Evolutionary conservation across 2,888 invertebrate genomes (phyloP).

Genomic region (Chorisops tibialis): DNA sequence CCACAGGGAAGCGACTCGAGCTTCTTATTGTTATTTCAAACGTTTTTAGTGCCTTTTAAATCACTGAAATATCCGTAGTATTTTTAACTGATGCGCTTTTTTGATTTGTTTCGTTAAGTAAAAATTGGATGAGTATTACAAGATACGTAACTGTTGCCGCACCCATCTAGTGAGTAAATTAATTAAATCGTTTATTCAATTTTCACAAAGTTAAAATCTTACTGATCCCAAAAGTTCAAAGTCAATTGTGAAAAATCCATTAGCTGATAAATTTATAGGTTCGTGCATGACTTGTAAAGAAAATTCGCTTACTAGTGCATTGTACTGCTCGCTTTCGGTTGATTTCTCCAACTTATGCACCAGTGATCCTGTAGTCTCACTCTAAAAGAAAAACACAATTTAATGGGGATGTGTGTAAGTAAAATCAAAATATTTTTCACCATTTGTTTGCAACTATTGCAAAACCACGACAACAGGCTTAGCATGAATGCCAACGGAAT

Average conservation of each 20-base stretch:
- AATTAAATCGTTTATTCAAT: neutral
- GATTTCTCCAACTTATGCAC: slow-evolving; percentile 46
- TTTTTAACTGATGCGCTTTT: neutral
- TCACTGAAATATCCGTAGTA: neutral
- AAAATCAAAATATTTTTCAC: slow-evolving; percentile 38
- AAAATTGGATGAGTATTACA: slow-evolving; percentile 49
- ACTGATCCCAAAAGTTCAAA: slow-evolving; percentile 47
- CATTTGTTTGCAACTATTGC: slow-evolving; percentile 40
- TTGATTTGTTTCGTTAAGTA: slow-evolving; percentile 41
- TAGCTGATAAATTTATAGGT: slow-evolving; percentile 46
- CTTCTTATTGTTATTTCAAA: too few relatives aligned
- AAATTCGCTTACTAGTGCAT: slow-evolving; percentile 48
- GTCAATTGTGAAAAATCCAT: slow-evolving; percentile 49
- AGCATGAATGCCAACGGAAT: slow-evolving; percentile 36
- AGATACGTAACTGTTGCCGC: slow-evolving; percentile 47
- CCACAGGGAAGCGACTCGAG: too few relatives aligned
- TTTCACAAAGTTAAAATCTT: slow-evolving; percentile 31
- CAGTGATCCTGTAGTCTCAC: slow-evolving; percentile 47
- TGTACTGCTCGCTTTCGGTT: slow-evolving; percentile 45
- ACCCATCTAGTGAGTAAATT: slow-evolving; percentile 41
- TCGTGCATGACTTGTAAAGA: slow-evolving; percentile 49
- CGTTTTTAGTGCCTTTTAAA: too few relatives aligned
- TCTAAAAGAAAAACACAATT: slow-evolving; percentile 37
- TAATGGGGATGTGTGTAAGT: neutral
- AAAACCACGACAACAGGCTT: slow-evolving; percentile 37